Evolutionary conservation across 1,140 invertebrate genomes (phyloP), one percentile per base, ranked within the genome.

Genomic region (Panagrolaimus sp.): DNA sequence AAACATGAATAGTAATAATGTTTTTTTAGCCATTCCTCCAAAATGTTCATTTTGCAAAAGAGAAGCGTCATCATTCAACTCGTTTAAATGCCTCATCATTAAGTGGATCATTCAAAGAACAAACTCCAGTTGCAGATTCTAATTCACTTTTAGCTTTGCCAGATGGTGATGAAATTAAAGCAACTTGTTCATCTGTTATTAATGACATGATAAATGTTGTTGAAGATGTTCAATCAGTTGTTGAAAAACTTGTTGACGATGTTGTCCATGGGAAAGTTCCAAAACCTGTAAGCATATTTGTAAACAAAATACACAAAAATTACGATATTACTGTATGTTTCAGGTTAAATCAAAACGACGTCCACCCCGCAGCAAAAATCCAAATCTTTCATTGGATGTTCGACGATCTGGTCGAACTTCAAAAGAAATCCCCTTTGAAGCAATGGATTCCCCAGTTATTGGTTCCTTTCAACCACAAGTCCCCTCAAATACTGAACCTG

Each of bases 391-490:
- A 26, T 3, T 58, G 1, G 52, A 58, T 21, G 52, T 58, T 17
- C 52, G 52, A 5, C 15, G 52, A 24, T 58, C 52, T 1, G 28
- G 21, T 2, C 52, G 52, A 2, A 58, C 21, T 2, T 21, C 52
- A 12, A 28, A 58, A 26, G 52, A 58, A 26, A 28, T 58, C 5
- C 52, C 52, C 14, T 17, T 58, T 12, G 52, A 58, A 58, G 52
- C 52, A 21, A 12, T 58, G 52, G 52, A 58, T 12, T 58, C 52
- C 10, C 52, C 52, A 1, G 52, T 58, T 12, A 58, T 26, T 58
- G 52, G 21, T 21, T 0, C 21, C 1, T 38, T 38, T 38, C 32
- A 38, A 38, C 32, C 32, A 38, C 32, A n/a, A n/a, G n/a, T n/a
- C 32, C 7, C 2, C 32, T 38, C 32, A 4, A 38, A 38, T 38